Conservation (phyloP, 2,113 vertebrate species). For the Urocynchramus pylzowi region DNA sequence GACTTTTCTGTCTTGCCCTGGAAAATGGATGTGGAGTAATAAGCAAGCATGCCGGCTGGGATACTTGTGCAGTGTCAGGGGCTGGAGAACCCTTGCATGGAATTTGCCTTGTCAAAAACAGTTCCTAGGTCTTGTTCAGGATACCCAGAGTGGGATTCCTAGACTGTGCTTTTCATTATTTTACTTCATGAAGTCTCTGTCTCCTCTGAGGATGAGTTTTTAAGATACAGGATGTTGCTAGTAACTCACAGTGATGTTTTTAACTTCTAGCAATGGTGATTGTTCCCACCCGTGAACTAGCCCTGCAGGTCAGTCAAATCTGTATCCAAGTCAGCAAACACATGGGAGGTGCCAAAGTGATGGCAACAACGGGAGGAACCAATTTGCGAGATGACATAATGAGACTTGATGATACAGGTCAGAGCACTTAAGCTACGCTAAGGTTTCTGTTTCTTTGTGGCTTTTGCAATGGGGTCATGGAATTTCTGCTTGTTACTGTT, state of each 20-base stretch:
- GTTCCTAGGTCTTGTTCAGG: not conserved
- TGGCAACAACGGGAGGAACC: conserved; percentile 98
- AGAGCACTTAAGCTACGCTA: not conserved
- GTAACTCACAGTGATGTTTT: not conserved
- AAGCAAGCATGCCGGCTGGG: not conserved
- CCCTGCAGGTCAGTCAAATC: conserved; percentile 99
- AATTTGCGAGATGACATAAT: conserved; percentile 98
- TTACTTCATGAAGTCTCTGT: not conserved
- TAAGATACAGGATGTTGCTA: not conserved
- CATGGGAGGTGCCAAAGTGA: conserved; percentile 99
- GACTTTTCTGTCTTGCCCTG: not conserved
- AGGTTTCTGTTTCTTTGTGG: not conserved
- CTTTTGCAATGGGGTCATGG: not conserved
- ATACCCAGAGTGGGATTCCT: not conserved
- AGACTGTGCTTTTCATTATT: not conserved
- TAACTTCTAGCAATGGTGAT: conserved; percentile 88
- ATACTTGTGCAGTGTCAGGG: fast-evolving
- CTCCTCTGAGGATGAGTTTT: not conserved
- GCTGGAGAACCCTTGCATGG: not conserved
- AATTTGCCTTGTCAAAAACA: not conserved
- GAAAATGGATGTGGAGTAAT: not conserved
- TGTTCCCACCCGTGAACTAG: conserved; percentile 98
- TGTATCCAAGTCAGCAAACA: conserved; percentile 99
- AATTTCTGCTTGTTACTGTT: not conserved
- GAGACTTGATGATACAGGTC: conserved; percentile 97